phyloP scores from a whole-genome alignment of 1,140 invertebrate species.

The Danaus plexippus region DNA sequence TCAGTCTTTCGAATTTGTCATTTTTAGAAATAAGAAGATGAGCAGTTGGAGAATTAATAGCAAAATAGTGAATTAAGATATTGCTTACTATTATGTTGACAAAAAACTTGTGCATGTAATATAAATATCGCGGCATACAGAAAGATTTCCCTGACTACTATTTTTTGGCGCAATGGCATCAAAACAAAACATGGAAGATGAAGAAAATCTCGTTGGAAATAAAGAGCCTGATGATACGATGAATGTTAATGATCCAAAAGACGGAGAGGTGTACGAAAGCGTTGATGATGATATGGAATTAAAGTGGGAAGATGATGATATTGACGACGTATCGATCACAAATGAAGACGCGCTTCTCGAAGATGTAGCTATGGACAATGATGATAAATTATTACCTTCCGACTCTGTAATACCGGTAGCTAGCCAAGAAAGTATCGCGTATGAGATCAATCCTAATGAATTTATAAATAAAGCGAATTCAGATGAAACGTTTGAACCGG shows the following conservation, averaged over 20 bases:
- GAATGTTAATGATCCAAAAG: not conserved
- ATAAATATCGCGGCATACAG: too few relatives aligned
- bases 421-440: conserved; percentile 1
- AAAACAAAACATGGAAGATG: too few relatives aligned
- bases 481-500: conserved; percentile 10
- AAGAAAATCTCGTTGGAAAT: too few relatives aligned
- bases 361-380: conserved; percentile 7
- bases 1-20: too few relatives aligned
- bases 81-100: too few relatives aligned
- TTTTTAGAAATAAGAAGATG: too few relatives aligned
- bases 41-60: too few relatives aligned
- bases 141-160: too few relatives aligned
- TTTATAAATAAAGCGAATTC: conserved; percentile 4
- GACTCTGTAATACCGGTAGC: conserved; percentile 5
- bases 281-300: conserved; percentile 29
- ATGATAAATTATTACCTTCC: conserved; percentile 5
- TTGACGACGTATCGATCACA: conserved; percentile 13
- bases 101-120: too few relatives aligned
- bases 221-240: too few relatives aligned
- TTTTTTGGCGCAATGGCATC: too few relatives aligned
- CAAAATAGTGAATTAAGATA: too few relatives aligned
- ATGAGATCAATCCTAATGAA: conserved; percentile 2
- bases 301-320: conserved; percentile 30
- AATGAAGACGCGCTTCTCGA: conserved; percentile 17
- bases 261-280: conserved; percentile 9